Conservation (phyloP, 2,888 invertebrate genomes). For the Xestobium rufovillosum region DNA sequence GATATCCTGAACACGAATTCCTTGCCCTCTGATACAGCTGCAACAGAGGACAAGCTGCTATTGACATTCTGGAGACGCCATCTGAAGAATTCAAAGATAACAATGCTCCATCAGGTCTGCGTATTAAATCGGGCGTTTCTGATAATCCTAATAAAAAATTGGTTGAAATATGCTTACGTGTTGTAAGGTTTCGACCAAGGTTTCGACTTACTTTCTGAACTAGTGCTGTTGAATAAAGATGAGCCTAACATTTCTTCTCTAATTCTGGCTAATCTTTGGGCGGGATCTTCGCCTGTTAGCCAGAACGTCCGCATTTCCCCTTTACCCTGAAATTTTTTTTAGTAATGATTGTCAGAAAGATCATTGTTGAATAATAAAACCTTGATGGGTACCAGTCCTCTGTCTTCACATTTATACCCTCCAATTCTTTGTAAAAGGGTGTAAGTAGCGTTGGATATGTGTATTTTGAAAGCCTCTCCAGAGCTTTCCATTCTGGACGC, state of each 20-base stretch:
- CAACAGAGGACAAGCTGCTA: slow-evolving; percentile 36
- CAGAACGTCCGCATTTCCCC: slow-evolving; percentile 70
- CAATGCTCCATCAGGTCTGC: slow-evolving; percentile 40
- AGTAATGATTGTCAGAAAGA: slow-evolving; percentile 9
- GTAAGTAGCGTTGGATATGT: slow-evolving; percentile 67
- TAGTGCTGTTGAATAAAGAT: slow-evolving; percentile 40
- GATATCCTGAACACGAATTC: too few species aligned
- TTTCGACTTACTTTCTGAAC: slow-evolving; percentile 40
- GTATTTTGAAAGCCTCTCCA: slow-evolving; percentile 66
- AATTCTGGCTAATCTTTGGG: slow-evolving; percentile 41
- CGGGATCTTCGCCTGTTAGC: slow-evolving; percentile 55
- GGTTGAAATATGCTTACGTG: background rate
- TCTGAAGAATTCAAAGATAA: slow-evolving; percentile 23
- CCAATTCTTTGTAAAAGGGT: slow-evolving; percentile 59
- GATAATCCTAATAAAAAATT: slow-evolving; percentile 34
- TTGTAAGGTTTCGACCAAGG: slow-evolving; percentile 10
- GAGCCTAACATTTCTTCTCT: slow-evolving; percentile 42
- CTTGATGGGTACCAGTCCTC: slow-evolving; percentile 68
- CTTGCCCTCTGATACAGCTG: slow-evolving; percentile 42
- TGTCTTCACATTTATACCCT: slow-evolving; percentile 64
- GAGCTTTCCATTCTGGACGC: slow-evolving; percentile 75
- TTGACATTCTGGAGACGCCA: slow-evolving; percentile 23
- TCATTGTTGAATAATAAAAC: slow-evolving; percentile 45
- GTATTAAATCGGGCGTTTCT: slow-evolving; percentile 45
- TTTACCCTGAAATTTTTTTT: slow-evolving; percentile 59